phyloP scores from a whole-genome alignment of 2,888 invertebrate genomes.

The Apotomis capreana region DNA sequence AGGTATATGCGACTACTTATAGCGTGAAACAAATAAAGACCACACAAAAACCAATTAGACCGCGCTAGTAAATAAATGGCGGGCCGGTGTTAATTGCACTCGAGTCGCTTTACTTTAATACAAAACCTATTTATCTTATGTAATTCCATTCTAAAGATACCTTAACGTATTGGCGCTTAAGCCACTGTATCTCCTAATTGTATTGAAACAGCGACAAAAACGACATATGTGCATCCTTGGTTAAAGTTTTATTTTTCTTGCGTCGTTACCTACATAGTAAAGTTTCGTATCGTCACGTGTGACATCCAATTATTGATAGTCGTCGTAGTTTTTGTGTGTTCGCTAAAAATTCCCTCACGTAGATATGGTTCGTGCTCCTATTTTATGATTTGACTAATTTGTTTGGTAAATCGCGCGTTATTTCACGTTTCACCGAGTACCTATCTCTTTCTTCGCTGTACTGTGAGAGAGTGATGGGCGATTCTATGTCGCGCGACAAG shows the following conservation, averaged over 20 bases:
- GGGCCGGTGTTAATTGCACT: constrained; percentile 18
- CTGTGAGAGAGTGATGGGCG: no score
- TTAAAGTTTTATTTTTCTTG: background rate
- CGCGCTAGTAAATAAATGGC: constrained; percentile 21
- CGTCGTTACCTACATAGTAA: constrained; percentile 2
- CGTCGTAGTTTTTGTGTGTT: constrained; percentile 22
- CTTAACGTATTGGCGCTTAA: background rate
- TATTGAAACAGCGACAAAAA: background rate
- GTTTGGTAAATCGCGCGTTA: constrained; percentile 15
- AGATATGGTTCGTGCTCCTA: background rate
- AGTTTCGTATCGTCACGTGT: constrained; percentile 25
- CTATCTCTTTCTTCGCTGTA: no score
- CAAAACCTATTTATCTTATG: constrained; percentile 20
- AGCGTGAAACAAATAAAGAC: background rate
- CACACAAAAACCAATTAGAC: constrained; percentile 9
- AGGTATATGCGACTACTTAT: background rate
- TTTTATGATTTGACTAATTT: constrained; percentile 10
- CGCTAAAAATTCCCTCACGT: constrained; percentile 28
- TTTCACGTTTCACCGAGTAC: background rate
- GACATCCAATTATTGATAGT: constrained; percentile 9
- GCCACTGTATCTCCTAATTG: background rate
- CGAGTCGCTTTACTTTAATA: constrained; percentile 28
- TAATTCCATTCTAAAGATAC: background rate
- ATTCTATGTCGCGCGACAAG: no score
- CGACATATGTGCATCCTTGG: no score